Percentiles rank a stretch among this genome's conserved stretches.
phyloP scores from a whole-genome alignment of 2,113 vertebrate genomes.

The Prunella himalayana region DNA sequence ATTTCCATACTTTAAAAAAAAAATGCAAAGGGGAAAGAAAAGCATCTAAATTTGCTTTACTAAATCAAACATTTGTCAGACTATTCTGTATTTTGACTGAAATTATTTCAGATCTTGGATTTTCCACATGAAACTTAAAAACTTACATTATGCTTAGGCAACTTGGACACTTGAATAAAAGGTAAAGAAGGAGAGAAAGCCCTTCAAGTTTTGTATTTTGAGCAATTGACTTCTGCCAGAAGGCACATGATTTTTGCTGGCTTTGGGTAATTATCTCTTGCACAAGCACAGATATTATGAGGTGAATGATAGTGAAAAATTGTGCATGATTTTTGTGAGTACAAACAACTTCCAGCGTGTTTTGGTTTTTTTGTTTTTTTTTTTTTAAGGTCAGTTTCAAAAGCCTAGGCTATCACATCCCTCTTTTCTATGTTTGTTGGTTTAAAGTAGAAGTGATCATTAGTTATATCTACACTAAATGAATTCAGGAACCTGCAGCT shows the following conservation, averaged over 20 bases:
- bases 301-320: not conserved
- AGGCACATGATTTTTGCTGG: not conserved
- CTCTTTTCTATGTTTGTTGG: not conserved
- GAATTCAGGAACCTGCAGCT: not conserved
- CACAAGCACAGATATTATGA: not conserved
- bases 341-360: not conserved
- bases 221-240: not conserved
- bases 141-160: not conserved
- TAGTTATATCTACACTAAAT: not conserved
- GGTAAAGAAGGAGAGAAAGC: not conserved
- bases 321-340: not conserved
- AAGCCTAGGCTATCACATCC: not conserved
- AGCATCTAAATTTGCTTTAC: not conserved
- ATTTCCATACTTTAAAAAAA: not conserved
- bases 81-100: not conserved
- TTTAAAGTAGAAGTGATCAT: not conserved
- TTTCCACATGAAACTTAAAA: not conserved
- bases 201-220: not conserved
- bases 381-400: not conserved
- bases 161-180: not conserved
- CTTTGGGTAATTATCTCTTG: not conserved
- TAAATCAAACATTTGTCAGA: not conserved
- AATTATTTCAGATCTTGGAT: not conserved
- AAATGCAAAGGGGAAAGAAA: too few species aligned
- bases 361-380: not conserved